phyloP scores from a whole-genome alignment of 2,888 invertebrate species.

The Pseudanteris insignis region DNA sequence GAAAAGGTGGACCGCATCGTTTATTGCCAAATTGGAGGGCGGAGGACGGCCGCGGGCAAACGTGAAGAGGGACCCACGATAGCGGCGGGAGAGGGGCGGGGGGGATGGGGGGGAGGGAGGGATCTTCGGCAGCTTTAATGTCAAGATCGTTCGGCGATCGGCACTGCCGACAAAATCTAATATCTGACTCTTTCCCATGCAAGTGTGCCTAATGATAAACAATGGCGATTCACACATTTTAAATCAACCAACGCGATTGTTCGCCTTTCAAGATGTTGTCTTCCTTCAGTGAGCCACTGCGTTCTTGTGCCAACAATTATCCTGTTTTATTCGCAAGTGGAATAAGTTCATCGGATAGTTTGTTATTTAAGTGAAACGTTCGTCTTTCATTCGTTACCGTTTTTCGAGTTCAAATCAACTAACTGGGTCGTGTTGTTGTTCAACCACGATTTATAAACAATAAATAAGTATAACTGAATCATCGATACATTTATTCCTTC shows the following conservation, averaged over 20 bases:
- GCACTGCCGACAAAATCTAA: constrained; percentile 13
- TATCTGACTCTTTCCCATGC: constrained; percentile 28
- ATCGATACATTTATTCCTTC: no score
- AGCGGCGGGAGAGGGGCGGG: constrained; percentile 13
- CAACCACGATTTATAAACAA: no score
- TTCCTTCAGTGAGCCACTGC: constrained; percentile 1
- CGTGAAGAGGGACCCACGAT: constrained; percentile 17
- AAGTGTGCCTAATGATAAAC: constrained; percentile 31
- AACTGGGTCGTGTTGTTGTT: no score
- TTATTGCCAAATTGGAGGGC: constrained; percentile 50
- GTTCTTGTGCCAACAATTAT: constrained; percentile 15
- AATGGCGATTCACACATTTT: constrained; percentile 40
- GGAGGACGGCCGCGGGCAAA: constrained; percentile 26
- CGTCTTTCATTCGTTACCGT: no score
- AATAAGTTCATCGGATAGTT: constrained; percentile 5
- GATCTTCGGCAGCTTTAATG: constrained; percentile 33
- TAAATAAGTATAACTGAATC: no score
- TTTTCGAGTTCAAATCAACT: no score
- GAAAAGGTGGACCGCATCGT: constrained; percentile 41
- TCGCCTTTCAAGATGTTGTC: constrained; percentile 5
- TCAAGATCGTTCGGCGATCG: constrained; percentile 33
- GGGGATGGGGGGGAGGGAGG: constrained; percentile 17
- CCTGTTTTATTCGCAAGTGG: constrained; percentile 1
- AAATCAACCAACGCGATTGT: constrained; percentile 23
- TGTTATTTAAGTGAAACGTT: no score